These are phyloP conservation scores for Chironomus riparius DNA, from an alignment of 2,888 invertebrate species.

Conservation along the genomic window DNA sequence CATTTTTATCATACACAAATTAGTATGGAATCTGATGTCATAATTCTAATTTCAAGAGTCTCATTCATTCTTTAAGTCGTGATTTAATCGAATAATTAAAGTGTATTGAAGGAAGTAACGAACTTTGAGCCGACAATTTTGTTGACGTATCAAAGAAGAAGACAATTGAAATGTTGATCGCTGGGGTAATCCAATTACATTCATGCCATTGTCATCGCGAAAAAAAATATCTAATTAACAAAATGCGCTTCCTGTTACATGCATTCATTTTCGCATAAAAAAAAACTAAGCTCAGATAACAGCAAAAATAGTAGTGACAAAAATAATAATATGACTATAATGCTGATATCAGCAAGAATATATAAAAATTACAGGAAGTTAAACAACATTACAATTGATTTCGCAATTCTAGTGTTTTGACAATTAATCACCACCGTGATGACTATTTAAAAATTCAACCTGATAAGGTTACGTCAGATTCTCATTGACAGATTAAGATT, in stretches of 20 bases:
- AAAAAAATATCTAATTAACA: slow-evolving; percentile 1
- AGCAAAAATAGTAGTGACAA: neutral
- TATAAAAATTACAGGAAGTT: neutral
- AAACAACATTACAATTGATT: neutral
- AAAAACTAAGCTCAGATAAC: neutral
- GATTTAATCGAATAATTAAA: neutral
- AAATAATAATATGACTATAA: neutral
- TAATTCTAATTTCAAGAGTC: neutral
- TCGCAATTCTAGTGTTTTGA: no score
- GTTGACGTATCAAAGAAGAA: no score
- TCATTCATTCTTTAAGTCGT: neutral
- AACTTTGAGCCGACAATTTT: neutral
- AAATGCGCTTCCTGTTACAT: slow-evolving; percentile 5
- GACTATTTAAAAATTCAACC: no score
- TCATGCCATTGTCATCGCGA: neutral
- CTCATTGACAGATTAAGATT: no score
- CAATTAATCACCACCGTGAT: no score
- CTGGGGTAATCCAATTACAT: neutral
- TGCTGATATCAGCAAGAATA: neutral
- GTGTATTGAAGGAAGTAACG: neutral
- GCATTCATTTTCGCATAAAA: neutral
- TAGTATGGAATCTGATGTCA: neutral
- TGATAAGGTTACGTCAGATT: no score
- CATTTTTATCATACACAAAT: neutral
- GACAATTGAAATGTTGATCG: no score